phyloP scores from a whole-genome alignment of 2,888 invertebrate species.

The Aromia moschata region DNA sequence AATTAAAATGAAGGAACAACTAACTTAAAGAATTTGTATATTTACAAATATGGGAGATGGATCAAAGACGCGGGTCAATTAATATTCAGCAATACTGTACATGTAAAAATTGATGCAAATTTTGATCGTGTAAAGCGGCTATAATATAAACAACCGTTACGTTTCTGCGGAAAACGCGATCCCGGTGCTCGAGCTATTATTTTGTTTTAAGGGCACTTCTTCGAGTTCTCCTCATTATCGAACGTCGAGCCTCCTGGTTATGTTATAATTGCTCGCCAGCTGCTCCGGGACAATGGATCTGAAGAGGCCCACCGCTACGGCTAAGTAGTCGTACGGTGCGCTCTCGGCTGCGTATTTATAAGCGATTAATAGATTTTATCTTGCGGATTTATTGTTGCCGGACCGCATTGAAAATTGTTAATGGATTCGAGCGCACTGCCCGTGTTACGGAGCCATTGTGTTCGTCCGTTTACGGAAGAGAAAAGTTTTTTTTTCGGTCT shows the following conservation, averaged over 20 bases:
- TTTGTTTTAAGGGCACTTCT: slow-evolving; percentile 31
- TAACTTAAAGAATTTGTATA: no score
- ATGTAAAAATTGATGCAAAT: no score
- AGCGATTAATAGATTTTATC: slow-evolving; percentile 54
- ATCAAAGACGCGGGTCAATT: no score
- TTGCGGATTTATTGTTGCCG: slow-evolving; percentile 8
- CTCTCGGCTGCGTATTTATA: slow-evolving; percentile 52
- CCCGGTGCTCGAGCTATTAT: slow-evolving; percentile 12
- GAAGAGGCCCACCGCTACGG: slow-evolving; percentile 46
- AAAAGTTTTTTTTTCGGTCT: no score
- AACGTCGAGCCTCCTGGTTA: slow-evolving; percentile 47
- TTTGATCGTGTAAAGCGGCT: no score
- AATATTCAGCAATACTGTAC: no score
- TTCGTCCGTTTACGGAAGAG: background rate
- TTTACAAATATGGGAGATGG: no score
- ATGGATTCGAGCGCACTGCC: background rate
- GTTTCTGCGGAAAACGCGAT: slow-evolving; percentile 1
- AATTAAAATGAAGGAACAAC: no score
- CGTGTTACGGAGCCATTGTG: slow-evolving; percentile 2
- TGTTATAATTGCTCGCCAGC: slow-evolving; percentile 59
- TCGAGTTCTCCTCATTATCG: slow-evolving; percentile 46
- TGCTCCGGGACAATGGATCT: slow-evolving; percentile 56
- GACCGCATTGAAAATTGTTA: slow-evolving; percentile 12
- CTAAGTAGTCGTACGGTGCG: slow-evolving; percentile 46
- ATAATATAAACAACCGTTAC: slow-evolving; percentile 18